Conservation (phyloP, 2,888 invertebrate genomes). For the Prosopocoilus inquinatus region DNA sequence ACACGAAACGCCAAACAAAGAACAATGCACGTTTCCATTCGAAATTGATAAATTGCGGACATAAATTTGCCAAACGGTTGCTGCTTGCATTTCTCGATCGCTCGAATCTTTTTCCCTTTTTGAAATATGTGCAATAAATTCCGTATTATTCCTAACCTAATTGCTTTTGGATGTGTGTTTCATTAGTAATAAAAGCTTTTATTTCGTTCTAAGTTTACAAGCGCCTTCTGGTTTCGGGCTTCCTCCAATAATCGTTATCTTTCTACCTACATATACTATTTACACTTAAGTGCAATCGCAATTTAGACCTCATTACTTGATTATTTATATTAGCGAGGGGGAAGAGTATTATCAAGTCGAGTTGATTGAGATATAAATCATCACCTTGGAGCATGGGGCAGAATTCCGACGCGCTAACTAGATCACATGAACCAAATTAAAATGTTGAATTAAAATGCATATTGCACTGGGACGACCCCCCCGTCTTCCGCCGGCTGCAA, state of each 20-base stretch:
- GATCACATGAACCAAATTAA: slow-evolving; percentile 28
- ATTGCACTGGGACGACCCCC: slow-evolving; percentile 9
- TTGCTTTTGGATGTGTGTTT: no score
- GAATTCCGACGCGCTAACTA: slow-evolving; percentile 38
- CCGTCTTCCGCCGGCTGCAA: background rate
- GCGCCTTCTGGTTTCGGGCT: background rate
- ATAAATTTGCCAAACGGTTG: slow-evolving; percentile 3
- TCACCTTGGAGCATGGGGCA: slow-evolving; percentile 35
- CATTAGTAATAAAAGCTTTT: no score
- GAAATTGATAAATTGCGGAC: background rate
- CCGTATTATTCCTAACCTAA: no score
- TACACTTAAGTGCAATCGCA: slow-evolving; percentile 5
- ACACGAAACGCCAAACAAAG: background rate
- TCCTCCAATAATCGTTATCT: slow-evolving; percentile 10
- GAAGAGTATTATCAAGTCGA: slow-evolving; percentile 37
- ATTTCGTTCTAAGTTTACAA: no score
- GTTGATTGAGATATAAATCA: slow-evolving; percentile 48
- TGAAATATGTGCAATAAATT: no score
- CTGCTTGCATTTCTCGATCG: background rate
- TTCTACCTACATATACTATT: slow-evolving; percentile 2
- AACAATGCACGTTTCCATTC: background rate
- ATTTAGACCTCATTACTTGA: slow-evolving; percentile 14
- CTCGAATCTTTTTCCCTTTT: no score
- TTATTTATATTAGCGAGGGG: slow-evolving; percentile 13
- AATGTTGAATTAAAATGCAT: slow-evolving; percentile 29